Evolutionary conservation across 2,888 invertebrate species (phyloP), one percentile per base, ranked within the genome.

Genomic region (Drosophila emarginata): DNA sequence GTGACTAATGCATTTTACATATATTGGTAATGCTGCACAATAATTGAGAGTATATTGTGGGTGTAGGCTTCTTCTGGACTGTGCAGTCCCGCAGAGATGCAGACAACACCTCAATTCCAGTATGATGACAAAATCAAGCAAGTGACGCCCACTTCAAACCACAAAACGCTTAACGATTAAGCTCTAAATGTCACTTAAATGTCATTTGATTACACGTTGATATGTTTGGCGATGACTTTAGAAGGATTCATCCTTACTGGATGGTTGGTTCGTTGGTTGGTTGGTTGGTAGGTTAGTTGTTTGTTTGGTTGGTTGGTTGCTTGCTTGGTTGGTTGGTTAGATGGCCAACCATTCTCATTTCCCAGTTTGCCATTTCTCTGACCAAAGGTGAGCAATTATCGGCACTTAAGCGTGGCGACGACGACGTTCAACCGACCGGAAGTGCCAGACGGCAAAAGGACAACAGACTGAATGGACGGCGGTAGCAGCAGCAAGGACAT

Each of bases 141-240:
- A 32, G 32, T 11, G 15, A 18, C 53, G 23, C 51, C 63, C 28
- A 11, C 50, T 21, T 61, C 50, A 64, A 56, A 57, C 52, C 59
- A 40, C 64, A 59, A 40, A 64, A 52, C 68, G 80, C 62, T 70
- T 72, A 64, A 53, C 74, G 78, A 82, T 79, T 76, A 86, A 76
- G 76, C 72, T 77, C 67, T 72, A 72, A 76, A 73, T 86, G 81
- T 74, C 81, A 85, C 72, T 82, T 77, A 74, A 82, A 86, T 74
- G 77, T 72, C 78, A 86, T 74, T 76, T 73, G 78, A 82, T 86
- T 78, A 82, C 72, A 78, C 67, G 67, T 76, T 64, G 68, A 67
- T 71, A 18, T 45, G 72, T 37, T 53, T 63, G 59, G 36, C 32
- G 62, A 61, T 77, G 64, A 68, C 61, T 61, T 63, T 37, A 37